Base-by-base conservation (phyloP, 2,113 vertebrate species). In the Trogon melanurus region DNA sequence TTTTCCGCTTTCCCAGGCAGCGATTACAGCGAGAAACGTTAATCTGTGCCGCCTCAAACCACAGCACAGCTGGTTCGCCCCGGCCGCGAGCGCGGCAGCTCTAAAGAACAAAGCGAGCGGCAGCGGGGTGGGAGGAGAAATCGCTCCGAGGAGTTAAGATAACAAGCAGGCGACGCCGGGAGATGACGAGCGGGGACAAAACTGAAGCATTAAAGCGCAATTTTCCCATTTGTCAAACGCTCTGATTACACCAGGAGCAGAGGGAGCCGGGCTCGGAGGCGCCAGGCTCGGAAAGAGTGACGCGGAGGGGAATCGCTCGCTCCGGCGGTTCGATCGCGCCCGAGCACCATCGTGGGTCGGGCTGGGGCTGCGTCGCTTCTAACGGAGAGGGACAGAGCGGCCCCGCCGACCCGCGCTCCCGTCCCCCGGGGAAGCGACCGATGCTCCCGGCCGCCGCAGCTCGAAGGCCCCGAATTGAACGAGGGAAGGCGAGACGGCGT, bases 141-240 rank as follows among this genome's bases (percentile, higher is more conserved):
- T 16, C 7, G 21, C 61, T 78, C 78, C 5, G 1, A 62, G 81
- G 76, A 72, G 70, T 62, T 85, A 14, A 38, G 65, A 78, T 85
- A 92, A 92, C 73, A 82, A 92, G 61, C 60, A 66, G 76, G 85
- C 29, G 22, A 34, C 0, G 26, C 81, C 22, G 60, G 54, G 20
- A 82, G 54, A 53, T 18, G 51, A 87, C 15, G 30, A 87, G 86
- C 45, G 54, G 50, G 61, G 79, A 69, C n/a, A 54, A 87, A 92
- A 22, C 13, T 38, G 11, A 41, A 60, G 66, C 61, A 4, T 29
- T 45, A 58, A 38, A 1, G 32, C 32, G 81, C 25, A 86, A 73
- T 92, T 95, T 89, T 62, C 65, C 8, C 50, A 92, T 92, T 92
- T 79, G 76, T 51, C 36, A 57, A 62, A 30, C 26, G 13, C 41